These are phyloP conservation scores for Platyura marginata DNA, from an alignment of 1,140 invertebrate species.

Conservation along the genomic window DNA sequence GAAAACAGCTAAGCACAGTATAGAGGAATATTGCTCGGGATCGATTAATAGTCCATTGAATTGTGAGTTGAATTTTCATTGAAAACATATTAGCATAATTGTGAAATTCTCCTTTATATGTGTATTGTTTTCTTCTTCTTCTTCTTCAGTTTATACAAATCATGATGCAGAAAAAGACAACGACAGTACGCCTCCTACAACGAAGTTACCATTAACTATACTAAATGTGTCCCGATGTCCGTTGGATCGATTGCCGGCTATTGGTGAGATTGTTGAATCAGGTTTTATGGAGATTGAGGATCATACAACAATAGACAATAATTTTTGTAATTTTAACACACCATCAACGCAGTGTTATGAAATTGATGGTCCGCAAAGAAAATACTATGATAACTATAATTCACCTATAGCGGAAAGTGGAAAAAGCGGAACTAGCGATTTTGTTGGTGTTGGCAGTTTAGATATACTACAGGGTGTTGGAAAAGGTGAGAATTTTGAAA, in stretches of 20 bases:
- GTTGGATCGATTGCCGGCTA: slow-evolving; percentile 10
- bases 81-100: too few relatives aligned
- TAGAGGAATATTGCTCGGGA: slow-evolving; percentile 26
- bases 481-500: slow-evolving; percentile 2
- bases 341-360: not conserved
- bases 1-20: slow-evolving; percentile 17
- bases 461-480: slow-evolving; percentile 21
- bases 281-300: not conserved
- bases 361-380: not conserved
- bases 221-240: slow-evolving; percentile 5
- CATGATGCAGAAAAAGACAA: slow-evolving; percentile 23
- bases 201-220: slow-evolving; percentile 13
- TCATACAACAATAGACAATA: not conserved
- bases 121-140: not conserved
- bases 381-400: not conserved
- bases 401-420: too few relatives aligned
- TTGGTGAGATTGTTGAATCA: not conserved
- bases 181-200: slow-evolving; percentile 9
- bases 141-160: slow-evolving; percentile 17
- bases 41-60: slow-evolving; percentile 28
- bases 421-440: slow-evolving; percentile 8
- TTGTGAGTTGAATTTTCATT: slow-evolving; percentile 28
- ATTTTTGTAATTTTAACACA: not conserved
- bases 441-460: slow-evolving; percentile 18
- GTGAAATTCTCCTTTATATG: not conserved